Conservation (phyloP, 1,140 invertebrate genomes). For the Euglossa dilemma region DNA sequence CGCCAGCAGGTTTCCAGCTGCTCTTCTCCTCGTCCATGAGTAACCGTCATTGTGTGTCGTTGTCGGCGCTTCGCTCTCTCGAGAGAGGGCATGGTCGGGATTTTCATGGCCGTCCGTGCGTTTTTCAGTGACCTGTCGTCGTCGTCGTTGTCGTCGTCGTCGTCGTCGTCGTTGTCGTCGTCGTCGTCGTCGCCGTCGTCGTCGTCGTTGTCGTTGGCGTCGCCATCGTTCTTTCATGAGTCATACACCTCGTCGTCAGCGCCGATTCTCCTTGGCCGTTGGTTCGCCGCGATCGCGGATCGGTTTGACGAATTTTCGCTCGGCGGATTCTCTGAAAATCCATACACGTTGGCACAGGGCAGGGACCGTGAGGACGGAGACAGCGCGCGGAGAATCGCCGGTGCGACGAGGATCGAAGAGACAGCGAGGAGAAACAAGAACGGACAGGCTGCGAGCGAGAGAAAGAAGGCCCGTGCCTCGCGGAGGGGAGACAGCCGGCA, state of each 20-base stretch:
- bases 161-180: background rate
- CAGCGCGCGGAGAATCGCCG: background rate
- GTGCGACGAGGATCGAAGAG: background rate
- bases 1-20: constrained; percentile 60
- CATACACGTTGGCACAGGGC: constrained; percentile 29
- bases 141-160: too few relatives aligned
- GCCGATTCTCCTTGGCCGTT: too few relatives aligned
- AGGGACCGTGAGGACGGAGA: background rate
- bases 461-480: background rate
- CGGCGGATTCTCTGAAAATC: constrained; percentile 31
- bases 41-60: constrained; percentile 9
- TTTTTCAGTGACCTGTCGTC: background rate
- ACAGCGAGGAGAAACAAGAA: background rate
- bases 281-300: background rate
- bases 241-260: background rate
- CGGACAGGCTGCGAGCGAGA: background rate
- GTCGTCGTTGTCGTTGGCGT: too few relatives aligned
- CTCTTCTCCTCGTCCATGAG: constrained; percentile 33
- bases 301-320: background rate
- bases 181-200: background rate
- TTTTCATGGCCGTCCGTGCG: constrained; percentile 43
- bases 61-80: constrained; percentile 12
- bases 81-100: constrained; percentile 25
- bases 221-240: too few relatives aligned
- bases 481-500: background rate